Conservation (phyloP, 2,888 invertebrate species). For the Eupithecia abbreviata region DNA sequence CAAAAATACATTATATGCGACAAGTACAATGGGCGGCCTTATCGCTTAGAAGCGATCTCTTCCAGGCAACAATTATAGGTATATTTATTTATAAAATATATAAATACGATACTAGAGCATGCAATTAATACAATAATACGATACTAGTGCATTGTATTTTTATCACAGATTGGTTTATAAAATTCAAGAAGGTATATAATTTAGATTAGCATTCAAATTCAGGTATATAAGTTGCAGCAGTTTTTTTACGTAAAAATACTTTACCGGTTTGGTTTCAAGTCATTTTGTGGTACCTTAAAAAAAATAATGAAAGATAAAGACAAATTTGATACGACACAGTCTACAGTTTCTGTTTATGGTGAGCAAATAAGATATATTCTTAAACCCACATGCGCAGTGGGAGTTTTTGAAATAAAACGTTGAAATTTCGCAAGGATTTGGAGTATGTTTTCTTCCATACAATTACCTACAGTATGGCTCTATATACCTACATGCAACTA, state of each 20-base stretch:
- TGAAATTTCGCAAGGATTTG: neutral
- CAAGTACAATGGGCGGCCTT: too few species aligned
- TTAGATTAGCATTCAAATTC: neutral
- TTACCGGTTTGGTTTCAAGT: conserved; percentile 45
- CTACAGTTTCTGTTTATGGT: conserved; percentile 49
- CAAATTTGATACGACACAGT: conserved; percentile 48
- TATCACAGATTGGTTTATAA: neutral
- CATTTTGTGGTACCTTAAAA: conserved; percentile 43
- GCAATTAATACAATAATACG: too few species aligned
- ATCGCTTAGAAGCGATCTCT: too few species aligned
- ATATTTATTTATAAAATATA: neutral
- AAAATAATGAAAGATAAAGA: conserved; percentile 48
- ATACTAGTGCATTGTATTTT: neutral
- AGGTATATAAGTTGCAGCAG: neutral
- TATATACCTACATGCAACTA: neutral
- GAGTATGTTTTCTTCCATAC: neutral
- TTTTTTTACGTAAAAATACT: neutral
- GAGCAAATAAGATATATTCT: conserved; percentile 39
- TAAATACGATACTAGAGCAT: neutral
- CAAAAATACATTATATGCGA: too few species aligned
- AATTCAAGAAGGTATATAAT: neutral
- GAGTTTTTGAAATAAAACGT: conserved; percentile 22
- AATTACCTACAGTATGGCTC: neutral
- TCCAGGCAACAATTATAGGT: neutral
- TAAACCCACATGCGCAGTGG: conserved; percentile 35